Evolutionary conservation across 1,140 invertebrate species (phyloP).

Genomic region (Sitophilus oryzae): DNA sequence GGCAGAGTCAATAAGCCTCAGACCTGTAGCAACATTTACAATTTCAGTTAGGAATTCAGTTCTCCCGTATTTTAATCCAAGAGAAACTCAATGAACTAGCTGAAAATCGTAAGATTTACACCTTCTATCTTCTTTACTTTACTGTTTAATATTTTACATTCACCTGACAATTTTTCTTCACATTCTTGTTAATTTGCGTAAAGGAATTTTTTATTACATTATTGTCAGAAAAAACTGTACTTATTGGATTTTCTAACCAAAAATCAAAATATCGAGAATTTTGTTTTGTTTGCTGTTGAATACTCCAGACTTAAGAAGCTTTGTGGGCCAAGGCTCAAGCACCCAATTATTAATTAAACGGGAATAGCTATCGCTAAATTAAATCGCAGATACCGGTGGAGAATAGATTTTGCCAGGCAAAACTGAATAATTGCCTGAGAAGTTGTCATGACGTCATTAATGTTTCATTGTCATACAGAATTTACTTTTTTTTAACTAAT

Average conservation of each 20-base stretch:
- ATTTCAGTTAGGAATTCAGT: neutral
- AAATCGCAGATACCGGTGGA: too few species aligned
- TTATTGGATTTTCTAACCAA: neutral
- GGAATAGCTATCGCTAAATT: neutral
- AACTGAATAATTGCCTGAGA: too few species aligned
- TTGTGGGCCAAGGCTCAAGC: neutral
- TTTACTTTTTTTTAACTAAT: too few species aligned
- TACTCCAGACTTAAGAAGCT: neutral
- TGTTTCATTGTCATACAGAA: too few species aligned
- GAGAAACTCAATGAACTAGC: too few species aligned
- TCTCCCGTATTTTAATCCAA: neutral
- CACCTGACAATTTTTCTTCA: too few species aligned
- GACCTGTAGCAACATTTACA: neutral
- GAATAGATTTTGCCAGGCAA: neutral
- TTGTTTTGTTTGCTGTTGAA: neutral
- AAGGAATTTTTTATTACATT: neutral
- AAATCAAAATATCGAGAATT: neutral
- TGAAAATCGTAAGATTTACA: too few species aligned
- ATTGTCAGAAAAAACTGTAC: neutral
- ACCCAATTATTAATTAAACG: neutral
- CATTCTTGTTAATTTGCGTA: neutral
- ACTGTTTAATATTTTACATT: too few species aligned
- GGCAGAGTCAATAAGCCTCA: neutral
- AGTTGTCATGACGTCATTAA: too few species aligned
- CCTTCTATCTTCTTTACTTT: too few species aligned